Percentiles rank a stretch among this genome's conserved stretches.
Conservation (phyloP, 2,888 invertebrate species). For the Philereme vetulata region DNA sequence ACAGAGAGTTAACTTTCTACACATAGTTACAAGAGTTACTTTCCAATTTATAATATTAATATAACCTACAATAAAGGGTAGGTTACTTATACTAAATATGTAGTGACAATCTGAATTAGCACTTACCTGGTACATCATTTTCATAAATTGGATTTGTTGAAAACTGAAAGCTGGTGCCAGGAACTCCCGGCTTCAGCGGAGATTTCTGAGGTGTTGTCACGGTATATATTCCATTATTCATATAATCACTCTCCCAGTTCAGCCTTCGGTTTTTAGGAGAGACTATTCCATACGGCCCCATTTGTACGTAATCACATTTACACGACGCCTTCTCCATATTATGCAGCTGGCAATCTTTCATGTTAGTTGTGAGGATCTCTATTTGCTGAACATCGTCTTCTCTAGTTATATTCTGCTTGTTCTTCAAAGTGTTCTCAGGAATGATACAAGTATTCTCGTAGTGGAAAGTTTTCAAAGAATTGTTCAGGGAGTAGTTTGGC, state of each 20-base stretch:
- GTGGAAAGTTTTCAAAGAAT: constrained; percentile 80
- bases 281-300: constrained; percentile 74
- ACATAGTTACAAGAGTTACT: too few relatives aligned
- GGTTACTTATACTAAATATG: too few relatives aligned
- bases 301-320: constrained; percentile 77
- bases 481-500: constrained; percentile 84
- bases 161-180: constrained; percentile 78
- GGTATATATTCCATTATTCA: constrained; percentile 75
- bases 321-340: constrained; percentile 73
- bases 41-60: too few relatives aligned
- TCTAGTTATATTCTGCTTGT: constrained; percentile 72
- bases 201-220: constrained; percentile 76
- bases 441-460: constrained; percentile 78
- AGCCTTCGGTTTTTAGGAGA: constrained; percentile 69
- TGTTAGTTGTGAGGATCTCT: constrained; percentile 72
- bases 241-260: constrained; percentile 73
- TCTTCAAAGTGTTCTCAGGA: constrained; percentile 74
- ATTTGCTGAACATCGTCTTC: constrained; percentile 78
- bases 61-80: too few relatives aligned
- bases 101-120: background rate
- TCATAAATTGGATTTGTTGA: constrained; percentile 75
- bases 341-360: constrained; percentile 77
- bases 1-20: too few relatives aligned
- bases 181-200: constrained; percentile 65
- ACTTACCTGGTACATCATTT: constrained; percentile 73